Percentiles rank a stretch among this genome's conserved stretches.
Conservation (phyloP, 2,888 invertebrate species). For the Eupeodes latifasciatus region DNA sequence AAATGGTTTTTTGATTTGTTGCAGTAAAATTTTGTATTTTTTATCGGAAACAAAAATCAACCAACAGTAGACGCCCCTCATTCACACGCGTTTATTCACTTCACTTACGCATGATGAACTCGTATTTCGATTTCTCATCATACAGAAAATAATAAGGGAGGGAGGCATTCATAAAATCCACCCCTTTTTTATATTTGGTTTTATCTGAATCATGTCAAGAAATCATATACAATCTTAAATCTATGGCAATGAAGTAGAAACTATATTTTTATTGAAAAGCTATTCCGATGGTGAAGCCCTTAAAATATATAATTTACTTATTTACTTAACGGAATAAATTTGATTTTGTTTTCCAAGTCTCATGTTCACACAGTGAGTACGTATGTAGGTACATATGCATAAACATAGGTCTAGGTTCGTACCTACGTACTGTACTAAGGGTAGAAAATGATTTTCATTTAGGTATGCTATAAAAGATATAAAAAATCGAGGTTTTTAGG, state of each 20-base stretch:
- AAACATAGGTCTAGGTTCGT: too few species aligned
- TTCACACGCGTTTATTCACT: conserved; percentile 44
- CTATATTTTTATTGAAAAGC: conserved; percentile 28
- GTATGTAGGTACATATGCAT: neutral
- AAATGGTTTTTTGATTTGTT: conserved; percentile 59
- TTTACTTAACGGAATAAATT: conserved; percentile 15
- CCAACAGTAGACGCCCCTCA: conserved; percentile 60
- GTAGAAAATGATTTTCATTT: conserved; percentile 14
- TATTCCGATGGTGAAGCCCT: conserved; percentile 18
- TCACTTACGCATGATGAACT: too few species aligned
- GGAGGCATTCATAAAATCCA: conserved; percentile 17
- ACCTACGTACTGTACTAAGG: neutral
- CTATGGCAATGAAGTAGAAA: neutral
- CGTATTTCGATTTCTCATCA: conserved; percentile 9
- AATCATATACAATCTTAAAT: conserved; percentile 2
- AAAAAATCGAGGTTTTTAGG: conserved; percentile 48
- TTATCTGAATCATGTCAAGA: conserved; percentile 52
- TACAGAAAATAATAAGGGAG: neutral
- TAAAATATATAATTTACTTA: conserved; percentile 10
- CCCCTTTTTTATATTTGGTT: conserved; percentile 44
- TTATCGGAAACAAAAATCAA: conserved; percentile 10
- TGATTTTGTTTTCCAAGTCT: neutral
- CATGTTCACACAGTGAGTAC: conserved; percentile 20
- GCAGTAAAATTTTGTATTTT: conserved; percentile 25
- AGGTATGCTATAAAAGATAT: neutral